Percentiles rank a stretch among this genome's conserved stretches.
phyloP scores from a whole-genome alignment of 1,140 invertebrate species.

The Polypedilum vanderplanki region DNA sequence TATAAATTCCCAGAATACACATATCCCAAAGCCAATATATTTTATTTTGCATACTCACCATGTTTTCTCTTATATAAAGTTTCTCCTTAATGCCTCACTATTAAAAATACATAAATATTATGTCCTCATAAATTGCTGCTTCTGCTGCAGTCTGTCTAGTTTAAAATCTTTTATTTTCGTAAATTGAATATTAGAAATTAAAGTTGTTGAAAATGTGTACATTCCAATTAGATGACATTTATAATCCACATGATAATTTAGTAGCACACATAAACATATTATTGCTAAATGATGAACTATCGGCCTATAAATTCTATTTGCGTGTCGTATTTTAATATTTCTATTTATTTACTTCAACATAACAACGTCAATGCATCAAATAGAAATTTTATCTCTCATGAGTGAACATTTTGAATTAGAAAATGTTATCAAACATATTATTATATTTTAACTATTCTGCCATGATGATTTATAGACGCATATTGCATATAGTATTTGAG shows the following conservation, averaged over 20 bases:
- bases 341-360: background rate
- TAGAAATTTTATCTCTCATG: too few species aligned
- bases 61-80: background rate
- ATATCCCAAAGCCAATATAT: too few species aligned
- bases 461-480: too few species aligned
- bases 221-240: slow-evolving; percentile 5
- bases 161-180: background rate
- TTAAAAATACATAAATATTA: slow-evolving; percentile 7
- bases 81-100: background rate
- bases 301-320: background rate
- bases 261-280: too few species aligned
- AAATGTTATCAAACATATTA: too few species aligned
- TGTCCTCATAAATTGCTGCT: background rate
- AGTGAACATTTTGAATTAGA: too few species aligned
- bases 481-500: too few species aligned
- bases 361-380: background rate
- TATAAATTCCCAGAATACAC: too few species aligned
- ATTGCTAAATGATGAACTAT: background rate
- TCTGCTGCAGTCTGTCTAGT: background rate
- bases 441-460: too few species aligned
- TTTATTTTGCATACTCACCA: too few species aligned
- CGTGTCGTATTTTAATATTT: background rate
- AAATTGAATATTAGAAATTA: background rate
- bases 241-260: background rate
- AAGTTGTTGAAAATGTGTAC: background rate